Evolutionary conservation across 2,797 vertebrate genomes (phyloP).

Genomic region (Rhynchonycteris naso): DNA sequence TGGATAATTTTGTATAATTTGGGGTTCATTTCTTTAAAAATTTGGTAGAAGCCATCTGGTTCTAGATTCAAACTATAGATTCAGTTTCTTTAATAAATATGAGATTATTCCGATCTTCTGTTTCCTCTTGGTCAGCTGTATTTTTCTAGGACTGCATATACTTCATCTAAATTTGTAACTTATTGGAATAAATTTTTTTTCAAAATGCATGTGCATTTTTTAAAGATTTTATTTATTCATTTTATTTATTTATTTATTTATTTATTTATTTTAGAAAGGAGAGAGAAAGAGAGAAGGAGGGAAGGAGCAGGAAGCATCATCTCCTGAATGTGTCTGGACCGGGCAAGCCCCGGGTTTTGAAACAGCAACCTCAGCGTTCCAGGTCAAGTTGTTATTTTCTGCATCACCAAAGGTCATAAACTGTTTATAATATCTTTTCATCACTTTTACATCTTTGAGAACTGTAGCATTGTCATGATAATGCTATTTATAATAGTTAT

Average conservation of each 20-base stretch:
- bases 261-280: too few relatives aligned
- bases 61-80: background rate
- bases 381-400: too few relatives aligned
- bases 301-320: too few relatives aligned
- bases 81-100: background rate
- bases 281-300: too few relatives aligned
- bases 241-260: too few relatives aligned
- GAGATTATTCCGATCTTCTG: background rate
- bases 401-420: too few relatives aligned
- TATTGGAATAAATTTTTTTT: background rate
- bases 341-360: too few relatives aligned
- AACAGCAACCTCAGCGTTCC: too few relatives aligned
- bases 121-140: background rate
- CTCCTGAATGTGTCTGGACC: too few relatives aligned
- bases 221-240: too few relatives aligned
- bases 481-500: background rate
- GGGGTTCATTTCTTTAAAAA: background rate
- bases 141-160: background rate
- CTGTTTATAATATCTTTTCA: background rate
- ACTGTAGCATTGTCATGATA: background rate
- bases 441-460: background rate
- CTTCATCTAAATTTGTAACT: background rate
- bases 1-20: background rate
- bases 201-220: too few relatives aligned
- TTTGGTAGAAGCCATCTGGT: background rate